Evolutionary conservation across 2,888 invertebrate species (phyloP).

Genomic region (Phlogophora meticulosa): DNA sequence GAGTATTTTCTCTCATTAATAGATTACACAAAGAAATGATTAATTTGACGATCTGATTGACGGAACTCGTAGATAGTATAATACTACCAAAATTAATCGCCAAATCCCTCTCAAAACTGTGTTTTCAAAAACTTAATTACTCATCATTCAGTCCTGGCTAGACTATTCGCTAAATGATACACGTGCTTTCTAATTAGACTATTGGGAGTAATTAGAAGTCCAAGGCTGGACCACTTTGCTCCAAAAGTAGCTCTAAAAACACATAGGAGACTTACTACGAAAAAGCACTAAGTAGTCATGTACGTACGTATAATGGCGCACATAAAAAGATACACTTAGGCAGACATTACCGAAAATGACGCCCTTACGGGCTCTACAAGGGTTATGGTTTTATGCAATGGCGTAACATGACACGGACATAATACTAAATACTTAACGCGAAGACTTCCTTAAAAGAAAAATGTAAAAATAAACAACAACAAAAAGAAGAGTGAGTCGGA

Average conservation of each 20-base stretch:
- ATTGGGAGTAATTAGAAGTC: conserved; percentile 50
- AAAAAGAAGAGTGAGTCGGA: too few relatives aligned
- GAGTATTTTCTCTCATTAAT: too few relatives aligned
- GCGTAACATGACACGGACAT: conserved; percentile 5
- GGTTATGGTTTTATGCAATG: conserved; percentile 28
- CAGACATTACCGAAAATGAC: conserved; percentile 30
- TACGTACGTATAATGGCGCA: conserved; percentile 9
- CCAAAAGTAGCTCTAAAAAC: conserved; percentile 14
- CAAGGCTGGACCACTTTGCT: conserved; percentile 23
- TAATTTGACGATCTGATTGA: too few relatives aligned
- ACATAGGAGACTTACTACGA: conserved; percentile 5
- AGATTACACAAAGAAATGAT: too few relatives aligned
- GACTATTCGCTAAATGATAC: conserved; percentile 37
- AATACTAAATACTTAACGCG: neutral
- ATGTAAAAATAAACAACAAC: neutral
- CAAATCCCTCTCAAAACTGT: neutral
- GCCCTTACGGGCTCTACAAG: conserved; percentile 23
- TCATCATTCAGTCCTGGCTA: conserved; percentile 31
- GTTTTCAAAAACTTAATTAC: conserved; percentile 20
- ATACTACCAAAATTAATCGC: too few relatives aligned
- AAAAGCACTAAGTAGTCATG: conserved; percentile 10
- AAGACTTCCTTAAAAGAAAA: neutral
- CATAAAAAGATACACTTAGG: conserved; percentile 40
- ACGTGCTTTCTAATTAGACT: conserved; percentile 54
- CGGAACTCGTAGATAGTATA: too few relatives aligned